Conservation (phyloP, 2,888 invertebrate genomes). For the Hydrotaea diabolus region DNA sequence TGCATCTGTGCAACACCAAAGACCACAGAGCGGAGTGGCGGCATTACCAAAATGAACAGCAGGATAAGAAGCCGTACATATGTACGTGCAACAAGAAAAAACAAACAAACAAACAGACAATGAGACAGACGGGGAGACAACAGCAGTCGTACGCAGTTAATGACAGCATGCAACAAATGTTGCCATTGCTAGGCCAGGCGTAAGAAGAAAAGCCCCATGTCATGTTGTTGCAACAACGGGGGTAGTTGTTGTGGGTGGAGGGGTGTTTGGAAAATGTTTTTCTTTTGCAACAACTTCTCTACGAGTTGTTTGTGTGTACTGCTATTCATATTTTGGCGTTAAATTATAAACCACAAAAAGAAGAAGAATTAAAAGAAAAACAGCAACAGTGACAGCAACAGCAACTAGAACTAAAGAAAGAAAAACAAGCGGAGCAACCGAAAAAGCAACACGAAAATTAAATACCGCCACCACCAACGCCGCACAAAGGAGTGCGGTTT, state of each 20-base stretch:
- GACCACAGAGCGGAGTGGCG: slow-evolving; percentile 6
- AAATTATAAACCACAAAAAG: slow-evolving; percentile 60
- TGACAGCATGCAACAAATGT: slow-evolving; percentile 64
- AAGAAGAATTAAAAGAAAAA: background rate
- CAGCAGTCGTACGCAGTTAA: slow-evolving; percentile 29
- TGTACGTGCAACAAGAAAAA: background rate
- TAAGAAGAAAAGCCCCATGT: background rate
- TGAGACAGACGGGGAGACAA: too few species aligned
- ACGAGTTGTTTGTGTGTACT: slow-evolving; percentile 12
- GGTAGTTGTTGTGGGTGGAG: background rate
- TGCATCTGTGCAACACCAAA: slow-evolving; percentile 2
- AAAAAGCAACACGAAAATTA: slow-evolving; percentile 53
- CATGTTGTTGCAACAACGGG: background rate
- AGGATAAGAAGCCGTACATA: slow-evolving; percentile 46
- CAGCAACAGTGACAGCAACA: background rate
- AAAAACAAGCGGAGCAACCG: slow-evolving; percentile 15
- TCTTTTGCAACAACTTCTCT: background rate
- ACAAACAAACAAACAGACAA: slow-evolving; percentile 25
- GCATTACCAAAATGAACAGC: slow-evolving; percentile 15
- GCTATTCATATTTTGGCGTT: slow-evolving; percentile 60
- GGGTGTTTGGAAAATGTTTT: slow-evolving; percentile 44
- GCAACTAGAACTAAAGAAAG: slow-evolving; percentile 14
- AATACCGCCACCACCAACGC: slow-evolving; percentile 45
- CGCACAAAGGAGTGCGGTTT: slow-evolving; percentile 59
- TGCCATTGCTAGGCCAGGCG: slow-evolving; percentile 36